These are phyloP conservation scores for Pyrgilauda ruficollis DNA, from an alignment of 2,113 vertebrate species.

Conservation along the genomic window DNA sequence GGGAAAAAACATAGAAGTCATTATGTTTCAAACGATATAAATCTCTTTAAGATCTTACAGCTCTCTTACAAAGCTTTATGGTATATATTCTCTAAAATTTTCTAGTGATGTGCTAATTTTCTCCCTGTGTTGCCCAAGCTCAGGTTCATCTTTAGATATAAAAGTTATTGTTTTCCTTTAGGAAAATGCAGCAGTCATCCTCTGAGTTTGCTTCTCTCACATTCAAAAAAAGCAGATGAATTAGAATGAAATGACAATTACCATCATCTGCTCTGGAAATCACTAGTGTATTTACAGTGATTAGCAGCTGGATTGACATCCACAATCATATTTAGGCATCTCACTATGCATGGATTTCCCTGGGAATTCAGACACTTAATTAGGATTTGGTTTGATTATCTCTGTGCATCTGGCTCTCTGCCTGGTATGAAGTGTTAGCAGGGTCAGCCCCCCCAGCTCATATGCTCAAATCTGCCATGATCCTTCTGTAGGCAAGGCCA, in stretches of 20 bases:
- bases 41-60: not conserved
- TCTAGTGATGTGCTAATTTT: not conserved
- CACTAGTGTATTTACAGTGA: not conserved
- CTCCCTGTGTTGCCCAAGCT: not conserved
- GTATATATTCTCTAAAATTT: not conserved
- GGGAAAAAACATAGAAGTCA: not conserved
- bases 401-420: slow-evolving; percentile 25
- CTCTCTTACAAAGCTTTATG: not conserved
- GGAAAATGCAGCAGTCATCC: not conserved
- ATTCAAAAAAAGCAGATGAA: not conserved
- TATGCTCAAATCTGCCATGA: slow-evolving; percentile 27
- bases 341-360: not conserved
- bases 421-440: slow-evolving; percentile 42
- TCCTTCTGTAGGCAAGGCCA: slow-evolving; percentile 1
- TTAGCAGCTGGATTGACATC: not conserved
- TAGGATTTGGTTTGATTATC: slow-evolving; percentile 32
- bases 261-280: not conserved
- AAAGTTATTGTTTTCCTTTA: not conserved
- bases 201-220: not conserved
- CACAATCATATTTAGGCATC: not conserved
- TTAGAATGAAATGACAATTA: not conserved
- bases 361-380: slow-evolving; percentile 53
- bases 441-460: slow-evolving; percentile 43
- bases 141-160: not conserved
- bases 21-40: not conserved